Evolutionary conservation across 2,888 invertebrate species (phyloP), one percentile per base, ranked within the genome.

Genomic region (Lordiphosa andalusiaca): DNA sequence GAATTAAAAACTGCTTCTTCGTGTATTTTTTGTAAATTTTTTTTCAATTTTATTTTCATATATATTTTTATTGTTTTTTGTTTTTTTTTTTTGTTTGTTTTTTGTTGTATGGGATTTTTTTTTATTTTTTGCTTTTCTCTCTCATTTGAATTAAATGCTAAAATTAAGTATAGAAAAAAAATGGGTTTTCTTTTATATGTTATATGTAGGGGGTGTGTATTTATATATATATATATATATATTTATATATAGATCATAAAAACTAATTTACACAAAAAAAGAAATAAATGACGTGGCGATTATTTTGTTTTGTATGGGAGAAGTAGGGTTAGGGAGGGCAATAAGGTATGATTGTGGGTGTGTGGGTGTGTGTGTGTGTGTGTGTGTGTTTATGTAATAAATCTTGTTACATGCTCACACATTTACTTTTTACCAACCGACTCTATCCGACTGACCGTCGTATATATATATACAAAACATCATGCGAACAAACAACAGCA

Each of bases 121-220:
- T n/a, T n/a, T n/a, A 38, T 63, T 61, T 59, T 63, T 60, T 57
- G 61, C 67, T 62, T 67, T 60, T 74, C 53, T 71, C 25, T 54
- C 77, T 68, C 25, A 64, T 61, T 64, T 64, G 41, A 64, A 55
- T 67, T 76, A 75, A 83, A 76, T 69, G 75, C 76, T 83, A 76
- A 71, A 80, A 75, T 69, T 76, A 76, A 67, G 59, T 53, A 47
- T 66, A 67, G 53, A 60, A 66, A 66, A 63, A 66, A 61, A 67
- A 52, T 39, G 39, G 39, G n/a, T 39, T 23, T 33, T 51, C 38
- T 16, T 36, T 41, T 53, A 33, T 53, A 13, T 50, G n/a, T 58
- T 19, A 6, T 51, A 42, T 58, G 25, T 59, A 49, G 42, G 40
- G 25, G 41, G 16, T n/a, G 16, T 16, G 16, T 16, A 16, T 16